Base-by-base conservation (phyloP, 2,797 vertebrate genomes). In the Falco naumanni region DNA sequence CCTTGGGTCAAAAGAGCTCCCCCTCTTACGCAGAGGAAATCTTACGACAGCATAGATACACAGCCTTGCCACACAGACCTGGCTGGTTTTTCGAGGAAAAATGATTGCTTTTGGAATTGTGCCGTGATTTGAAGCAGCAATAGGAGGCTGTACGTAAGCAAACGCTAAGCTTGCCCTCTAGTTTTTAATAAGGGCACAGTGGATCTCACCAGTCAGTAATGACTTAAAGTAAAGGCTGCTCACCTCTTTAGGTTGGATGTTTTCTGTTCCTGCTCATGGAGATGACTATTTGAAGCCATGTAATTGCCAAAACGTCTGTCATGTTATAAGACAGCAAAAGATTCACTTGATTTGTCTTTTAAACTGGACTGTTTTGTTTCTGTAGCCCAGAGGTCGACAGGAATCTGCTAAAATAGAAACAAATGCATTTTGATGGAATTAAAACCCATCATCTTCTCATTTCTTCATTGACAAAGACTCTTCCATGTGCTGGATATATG, bases 191-290 rank as follows among this genome's bases (percentile, higher is more conserved):
- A 53, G 37, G 50, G 9, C 19, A 39, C 1, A 4, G 34, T 3
- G 25, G 57, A 48, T 12, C 25, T 87, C 63, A 41, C 2, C 0
- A 3, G 41, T 39, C 15, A 22, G 45, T n/a, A 70, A 26, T 33
- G 37, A 47, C 50, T 61, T 43, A 54, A 54, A 26, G 13, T 51
- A 39, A 64, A 85, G 34, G 29, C 48, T 88, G 45, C 26, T 89
- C 2, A 1, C 14, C 6, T 41, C 54, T 72, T 61, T 24, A 43
- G 26, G 16, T 0, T 41, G 50, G 47, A 5, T 0, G 0, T 69
- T 87, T 82, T 61, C 61, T 48, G 48, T 33, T 81, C 39, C 53
- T 71, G 26, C 13, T 68, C 19, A 4, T 45, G 31, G 56, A 56
- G 34, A 37, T 17, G 7, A 11, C 11, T n/a, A 0, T 72, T 53